phyloP scores from a whole-genome alignment of 2,797 vertebrate genomes.

The Sebastes hubbsi region DNA sequence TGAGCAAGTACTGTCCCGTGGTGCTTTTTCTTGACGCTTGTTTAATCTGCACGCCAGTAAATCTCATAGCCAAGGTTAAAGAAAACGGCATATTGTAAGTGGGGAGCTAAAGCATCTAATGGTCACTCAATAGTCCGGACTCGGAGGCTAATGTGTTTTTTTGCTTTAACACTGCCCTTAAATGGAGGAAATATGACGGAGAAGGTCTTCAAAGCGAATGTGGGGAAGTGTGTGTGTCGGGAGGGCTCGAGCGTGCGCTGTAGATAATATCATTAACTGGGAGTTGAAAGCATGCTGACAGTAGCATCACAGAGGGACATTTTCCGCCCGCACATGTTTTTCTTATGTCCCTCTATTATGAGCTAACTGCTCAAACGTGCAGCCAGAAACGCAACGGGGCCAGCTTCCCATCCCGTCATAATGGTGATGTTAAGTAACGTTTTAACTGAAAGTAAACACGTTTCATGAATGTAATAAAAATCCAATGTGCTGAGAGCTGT shows the following conservation, averaged over 20 bases:
- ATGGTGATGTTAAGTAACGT: slow-evolving; percentile 78
- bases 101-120: slow-evolving; percentile 52
- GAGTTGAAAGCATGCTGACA: slow-evolving; percentile 40
- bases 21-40: slow-evolving; percentile 63
- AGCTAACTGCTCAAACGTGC: slow-evolving; percentile 44
- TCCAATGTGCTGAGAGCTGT: slow-evolving; percentile 79
- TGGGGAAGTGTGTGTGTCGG: not conserved
- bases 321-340: slow-evolving; percentile 43
- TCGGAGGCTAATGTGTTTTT: slow-evolving; percentile 45
- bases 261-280: slow-evolving; percentile 51
- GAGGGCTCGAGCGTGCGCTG: slow-evolving; percentile 6
- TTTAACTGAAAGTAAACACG: slow-evolving; percentile 79
- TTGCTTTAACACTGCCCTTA: slow-evolving; percentile 39
- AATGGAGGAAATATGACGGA: slow-evolving; percentile 39
- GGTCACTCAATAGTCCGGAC: slow-evolving; percentile 51
- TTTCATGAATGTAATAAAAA: slow-evolving; percentile 80
- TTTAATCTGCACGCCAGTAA: slow-evolving; percentile 71
- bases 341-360: slow-evolving; percentile 52
- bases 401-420: slow-evolving; percentile 62
- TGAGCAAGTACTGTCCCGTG: slow-evolving; percentile 53
- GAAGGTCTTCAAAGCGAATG: slow-evolving; percentile 15
- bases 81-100: slow-evolving; percentile 60
- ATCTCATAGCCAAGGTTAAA: slow-evolving; percentile 72
- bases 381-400: slow-evolving; percentile 54
- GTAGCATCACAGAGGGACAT: slow-evolving; percentile 55